Conservation (phyloP, 2,888 invertebrate species). For the Choristoneura rosaceana region DNA sequence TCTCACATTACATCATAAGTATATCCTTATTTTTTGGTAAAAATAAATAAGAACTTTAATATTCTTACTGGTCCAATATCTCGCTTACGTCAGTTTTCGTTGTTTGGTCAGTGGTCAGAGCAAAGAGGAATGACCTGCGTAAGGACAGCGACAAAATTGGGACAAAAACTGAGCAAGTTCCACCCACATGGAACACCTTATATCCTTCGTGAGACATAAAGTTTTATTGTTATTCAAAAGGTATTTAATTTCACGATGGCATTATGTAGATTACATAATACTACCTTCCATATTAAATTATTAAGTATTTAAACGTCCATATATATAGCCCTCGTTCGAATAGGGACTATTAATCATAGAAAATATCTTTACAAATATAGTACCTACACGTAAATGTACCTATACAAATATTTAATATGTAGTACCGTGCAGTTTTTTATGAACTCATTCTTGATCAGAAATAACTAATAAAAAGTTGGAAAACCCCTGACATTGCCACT, state of each 20-base stretch:
- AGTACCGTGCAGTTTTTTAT: too few species aligned
- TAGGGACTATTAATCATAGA: too few species aligned
- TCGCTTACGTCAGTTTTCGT: slow-evolving; percentile 27
- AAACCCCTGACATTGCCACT: too few species aligned
- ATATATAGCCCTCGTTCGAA: too few species aligned
- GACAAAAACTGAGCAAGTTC: slow-evolving; percentile 26
- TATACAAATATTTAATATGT: too few species aligned
- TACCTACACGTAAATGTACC: too few species aligned
- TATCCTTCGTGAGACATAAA: slow-evolving; percentile 8
- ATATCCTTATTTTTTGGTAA: not conserved
- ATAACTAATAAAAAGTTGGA: too few species aligned
- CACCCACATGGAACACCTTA: slow-evolving; percentile 8
- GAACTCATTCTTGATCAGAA: too few species aligned
- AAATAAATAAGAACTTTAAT: not conserved
- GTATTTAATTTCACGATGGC: not conserved
- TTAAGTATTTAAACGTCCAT: too few species aligned
- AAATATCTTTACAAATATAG: too few species aligned
- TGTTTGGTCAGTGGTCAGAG: slow-evolving; percentile 29
- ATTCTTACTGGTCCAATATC: slow-evolving; percentile 1
- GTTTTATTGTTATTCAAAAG: not conserved
- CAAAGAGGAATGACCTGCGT: slow-evolving; percentile 32
- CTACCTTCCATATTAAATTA: not conserved
- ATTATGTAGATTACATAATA: not conserved
- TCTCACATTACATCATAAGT: not conserved
- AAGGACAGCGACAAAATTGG: slow-evolving; percentile 35